Conservation (phyloP, 2,113 vertebrate species). For the Bagarius yarrelli region DNA sequence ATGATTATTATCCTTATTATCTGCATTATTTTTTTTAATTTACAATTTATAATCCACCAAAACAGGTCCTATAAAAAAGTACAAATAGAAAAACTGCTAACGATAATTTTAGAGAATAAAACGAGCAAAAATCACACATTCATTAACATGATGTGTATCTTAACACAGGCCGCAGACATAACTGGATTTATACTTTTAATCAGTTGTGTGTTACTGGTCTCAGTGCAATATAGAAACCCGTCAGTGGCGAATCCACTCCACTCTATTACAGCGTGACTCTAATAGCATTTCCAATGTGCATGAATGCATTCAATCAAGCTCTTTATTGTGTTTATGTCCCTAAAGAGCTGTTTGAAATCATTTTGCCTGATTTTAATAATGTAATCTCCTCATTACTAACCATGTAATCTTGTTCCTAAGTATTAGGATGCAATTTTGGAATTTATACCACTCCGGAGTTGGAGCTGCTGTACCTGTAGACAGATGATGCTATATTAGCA, state of each 20-base stretch:
- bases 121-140: not conserved
- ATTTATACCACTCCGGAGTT: not conserved
- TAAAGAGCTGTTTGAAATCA: conserved; percentile 32
- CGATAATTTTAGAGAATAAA: not conserved
- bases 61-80: not conserved
- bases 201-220: conserved; percentile 33
- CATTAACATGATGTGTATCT: not conserved
- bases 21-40: no score
- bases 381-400: not conserved
- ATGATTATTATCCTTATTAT: not conserved
- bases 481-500: not conserved
- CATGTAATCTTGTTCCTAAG: not conserved
- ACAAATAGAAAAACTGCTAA: not conserved
- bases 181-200: conserved; percentile 34
- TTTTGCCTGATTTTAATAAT: conserved; percentile 16
- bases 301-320: conserved; percentile 20
- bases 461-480: not conserved
- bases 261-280: conserved; percentile 11
- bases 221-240: conserved; percentile 14
- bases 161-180: conserved; percentile 5
- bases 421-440: not conserved
- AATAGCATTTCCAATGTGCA: conserved; percentile 39
- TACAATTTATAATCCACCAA: not conserved
- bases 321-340: conserved; percentile 12
- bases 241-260: conserved; percentile 6